Percentiles rank a stretch among this genome's conserved stretches.
Evolutionary conservation across 1,140 invertebrate species (phyloP).

Genomic region (Sogatella furcifera): DNA sequence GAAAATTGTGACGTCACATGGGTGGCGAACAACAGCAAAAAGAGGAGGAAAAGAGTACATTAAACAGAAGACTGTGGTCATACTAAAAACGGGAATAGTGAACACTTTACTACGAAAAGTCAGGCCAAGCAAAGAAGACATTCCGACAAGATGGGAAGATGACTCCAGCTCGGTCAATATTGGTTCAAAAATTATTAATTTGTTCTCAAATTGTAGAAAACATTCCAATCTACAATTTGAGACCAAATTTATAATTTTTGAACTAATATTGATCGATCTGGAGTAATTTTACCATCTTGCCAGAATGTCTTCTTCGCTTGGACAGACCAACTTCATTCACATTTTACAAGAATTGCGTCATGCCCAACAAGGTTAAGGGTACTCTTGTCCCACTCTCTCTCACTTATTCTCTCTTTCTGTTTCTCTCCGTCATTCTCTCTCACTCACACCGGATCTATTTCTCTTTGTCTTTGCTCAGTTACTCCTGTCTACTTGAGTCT

Average conservation of each 20-base stretch:
- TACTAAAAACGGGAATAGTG: too few relatives aligned
- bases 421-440: conserved; percentile 18
- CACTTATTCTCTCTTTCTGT: conserved; percentile 3
- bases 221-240: too few relatives aligned
- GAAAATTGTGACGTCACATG: not conserved
- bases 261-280: too few relatives aligned
- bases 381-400: conserved; percentile 20
- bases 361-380: conserved; percentile 20
- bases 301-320: too few relatives aligned
- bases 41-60: not conserved
- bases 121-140: too few relatives aligned
- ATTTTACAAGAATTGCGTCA: conserved; percentile 18
- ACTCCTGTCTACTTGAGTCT: not conserved
- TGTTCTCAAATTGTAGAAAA: too few relatives aligned
- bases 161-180: too few relatives aligned
- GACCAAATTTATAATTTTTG: too few relatives aligned
- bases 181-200: too few relatives aligned
- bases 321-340: conserved; percentile 3
- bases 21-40: conserved; percentile 1
- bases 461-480: conserved; percentile 12
- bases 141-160: too few relatives aligned
- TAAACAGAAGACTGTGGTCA: too few relatives aligned
- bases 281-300: too few relatives aligned
- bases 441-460: conserved; percentile 10
- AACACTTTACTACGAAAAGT: not conserved